Base-by-base conservation (phyloP, 2,113 vertebrate species). In the Talpa occidentalis region DNA sequence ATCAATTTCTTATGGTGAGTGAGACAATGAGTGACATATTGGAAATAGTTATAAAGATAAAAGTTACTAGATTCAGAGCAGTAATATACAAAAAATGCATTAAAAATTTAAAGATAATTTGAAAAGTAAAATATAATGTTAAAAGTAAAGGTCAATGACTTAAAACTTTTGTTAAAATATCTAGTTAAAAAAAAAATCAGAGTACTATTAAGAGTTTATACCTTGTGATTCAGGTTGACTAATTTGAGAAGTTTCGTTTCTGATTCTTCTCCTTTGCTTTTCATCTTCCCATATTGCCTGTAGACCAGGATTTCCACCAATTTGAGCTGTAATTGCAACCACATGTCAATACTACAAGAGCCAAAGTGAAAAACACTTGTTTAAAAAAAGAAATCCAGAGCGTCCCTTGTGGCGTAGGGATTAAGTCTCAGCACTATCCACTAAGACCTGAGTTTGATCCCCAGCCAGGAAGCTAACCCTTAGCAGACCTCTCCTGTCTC, bases 281-380 rank as follows among this genome's bases (percentile, higher is more conserved):
- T 99, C 99, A 90, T 99, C 99, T 97, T 99, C 99, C 99, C 99
- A 99, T 98, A 99, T 99, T 88, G 98, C 99, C 96, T 99, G 99
- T 35, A 99, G 98, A 42, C 99, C 99, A 32, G 99, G 99, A 94
- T 99, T 99, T 97, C 98, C 99, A 94, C 99, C 99, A 95, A 99
- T 99, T 97, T 99, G 99, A 98, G 98, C 99, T 99, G 97, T 90
- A 98, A 98, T 96, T 15, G 62, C 96, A 97, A 85, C 21, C 89
- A 97, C 47, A 97, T 17, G 92, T 87, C 22, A 98, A 52, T 95
- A 90, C 2, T 12, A 95, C 84, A 94, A 67, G 40, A 52, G 84
- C 91, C 59, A 98, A 67, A 54, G n/a, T 92, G 47, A 97, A 35
- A 95, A 93, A 40, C 70, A 82, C 73, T 97, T 73, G 82, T 84